Evolutionary conservation across 2,113 vertebrate genomes (phyloP), one percentile per base, ranked within the genome.

Genomic region (Labrus mixtus): DNA sequence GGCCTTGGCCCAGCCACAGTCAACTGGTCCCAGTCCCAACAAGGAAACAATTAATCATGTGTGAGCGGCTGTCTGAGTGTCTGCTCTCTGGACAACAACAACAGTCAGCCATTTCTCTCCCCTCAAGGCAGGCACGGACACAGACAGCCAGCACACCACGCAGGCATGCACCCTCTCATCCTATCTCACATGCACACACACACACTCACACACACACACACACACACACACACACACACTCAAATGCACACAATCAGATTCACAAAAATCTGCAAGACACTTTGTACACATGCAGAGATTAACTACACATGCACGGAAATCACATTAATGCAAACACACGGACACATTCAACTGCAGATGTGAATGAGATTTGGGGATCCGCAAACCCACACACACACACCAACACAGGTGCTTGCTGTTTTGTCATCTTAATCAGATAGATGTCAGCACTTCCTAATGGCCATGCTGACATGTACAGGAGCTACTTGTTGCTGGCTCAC

Each of bases 11-110:
- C 81, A 87, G 86, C 76, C 87, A 82, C 85, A 87, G 89, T 89
- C 86, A 83, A 89, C 86, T 87, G 86, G 90, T 90, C 86, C 81
- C 83, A 81, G 87, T 85, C 88, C 89, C 90, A 93, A 91, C 83
- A 79, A 91, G 93, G 93, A 94, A 95, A 94, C 94, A 92, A 94
- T 94, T 93, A 93, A 95, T 95, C 93, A 94, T 92, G 89, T 93
- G 91, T 87, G 92, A 94, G 90, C 68, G 85, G 86, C 88, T 94
- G 93, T 94, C 93, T 92, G 86, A 87, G 89, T 91, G 93, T 93
- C 93, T 94, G 90, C 90, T 89, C 82, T 90, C 90, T 90, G 93
- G 93, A 93, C 91, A 92, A 93, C 91, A 93, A 92, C 92, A 93
- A 91, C 87, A 89, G 88, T 93, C 90, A 83, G 84, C 72, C 83